These are phyloP conservation scores for Mactromeris polynyma DNA, from an alignment of 2,888 invertebrate genomes.

Conservation along the genomic window DNA sequence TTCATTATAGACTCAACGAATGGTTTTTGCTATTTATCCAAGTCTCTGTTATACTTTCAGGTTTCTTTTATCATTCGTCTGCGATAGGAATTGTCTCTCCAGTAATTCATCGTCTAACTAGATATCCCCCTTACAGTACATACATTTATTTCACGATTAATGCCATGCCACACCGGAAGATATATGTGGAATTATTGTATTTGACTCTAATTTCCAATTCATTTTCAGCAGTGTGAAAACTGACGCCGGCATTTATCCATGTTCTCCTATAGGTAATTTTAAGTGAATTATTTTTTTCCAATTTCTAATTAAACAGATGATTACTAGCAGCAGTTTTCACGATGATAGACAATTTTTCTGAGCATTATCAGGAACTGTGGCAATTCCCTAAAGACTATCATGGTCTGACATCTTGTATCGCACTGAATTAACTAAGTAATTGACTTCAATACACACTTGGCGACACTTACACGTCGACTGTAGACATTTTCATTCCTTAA, in stretches of 20 bases:
- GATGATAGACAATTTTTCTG: not conserved
- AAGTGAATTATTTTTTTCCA: not conserved
- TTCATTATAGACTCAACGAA: too few relatives aligned
- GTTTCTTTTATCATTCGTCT: too few relatives aligned
- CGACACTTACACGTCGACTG: not conserved
- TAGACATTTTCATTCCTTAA: not conserved
- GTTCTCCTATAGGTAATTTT: not conserved
- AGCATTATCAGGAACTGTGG: not conserved
- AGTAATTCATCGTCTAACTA: too few relatives aligned
- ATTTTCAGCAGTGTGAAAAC: not conserved
- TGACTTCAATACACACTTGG: constrained; percentile 2
- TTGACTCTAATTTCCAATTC: not conserved
- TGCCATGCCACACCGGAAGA: not conserved
- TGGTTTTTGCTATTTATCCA: too few relatives aligned
- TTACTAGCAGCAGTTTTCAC: constrained; percentile 1
- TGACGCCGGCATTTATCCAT: not conserved
- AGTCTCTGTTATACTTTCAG: too few relatives aligned
- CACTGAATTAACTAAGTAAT: not conserved
- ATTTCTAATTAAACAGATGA: constrained; percentile 9
- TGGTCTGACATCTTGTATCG: constrained; percentile 7
- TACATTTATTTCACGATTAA: not conserved
- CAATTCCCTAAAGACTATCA: not conserved
- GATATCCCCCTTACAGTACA: too few relatives aligned
- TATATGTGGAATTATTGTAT: not conserved
- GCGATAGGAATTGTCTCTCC: too few relatives aligned